Evolutionary conservation across 2,888 invertebrate genomes (phyloP).

Genomic region (Autographa gamma): DNA sequence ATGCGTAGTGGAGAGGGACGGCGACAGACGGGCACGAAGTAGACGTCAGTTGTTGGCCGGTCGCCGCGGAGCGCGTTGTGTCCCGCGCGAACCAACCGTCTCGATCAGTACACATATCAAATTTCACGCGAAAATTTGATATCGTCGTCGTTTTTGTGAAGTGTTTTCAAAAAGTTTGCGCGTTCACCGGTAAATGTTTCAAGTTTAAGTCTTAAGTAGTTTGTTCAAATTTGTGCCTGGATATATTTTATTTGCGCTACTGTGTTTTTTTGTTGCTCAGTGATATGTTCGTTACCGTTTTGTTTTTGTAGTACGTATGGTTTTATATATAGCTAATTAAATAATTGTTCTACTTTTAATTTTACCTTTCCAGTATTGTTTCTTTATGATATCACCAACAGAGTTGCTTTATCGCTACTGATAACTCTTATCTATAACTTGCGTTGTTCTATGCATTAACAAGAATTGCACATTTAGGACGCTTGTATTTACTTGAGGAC

Average conservation of each 20-base stretch:
- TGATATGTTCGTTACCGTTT: slow-evolving; percentile 75
- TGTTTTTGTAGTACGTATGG: slow-evolving; percentile 79
- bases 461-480: slow-evolving; percentile 73
- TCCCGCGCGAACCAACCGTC: slow-evolving; percentile 58
- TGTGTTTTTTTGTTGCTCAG: slow-evolving; percentile 82
- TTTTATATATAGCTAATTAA: slow-evolving; percentile 59
- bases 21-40: slow-evolving; percentile 73
- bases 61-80: slow-evolving; percentile 76
- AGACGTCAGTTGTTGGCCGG: slow-evolving; percentile 82
- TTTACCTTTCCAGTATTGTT: slow-evolving; percentile 58
- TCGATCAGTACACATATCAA: slow-evolving; percentile 85
- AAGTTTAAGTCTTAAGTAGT: slow-evolving; percentile 71
- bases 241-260: slow-evolving; percentile 73
- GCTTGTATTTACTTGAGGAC: slow-evolving; percentile 25
- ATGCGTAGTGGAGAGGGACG: slow-evolving; percentile 85
- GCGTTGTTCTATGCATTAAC: slow-evolving; percentile 69
- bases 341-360: slow-evolving; percentile 55
- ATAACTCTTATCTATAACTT: slow-evolving; percentile 80
- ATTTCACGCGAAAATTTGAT: slow-evolving; percentile 88
- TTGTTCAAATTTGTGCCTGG: slow-evolving; percentile 70
- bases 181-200: slow-evolving; percentile 72
- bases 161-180: slow-evolving; percentile 72
- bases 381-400: slow-evolving; percentile 79
- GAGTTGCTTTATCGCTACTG: slow-evolving; percentile 84
- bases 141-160: slow-evolving; percentile 85